phyloP scores from a whole-genome alignment of 1,140 invertebrate species.

The Dreissena rostriformis region DNA sequence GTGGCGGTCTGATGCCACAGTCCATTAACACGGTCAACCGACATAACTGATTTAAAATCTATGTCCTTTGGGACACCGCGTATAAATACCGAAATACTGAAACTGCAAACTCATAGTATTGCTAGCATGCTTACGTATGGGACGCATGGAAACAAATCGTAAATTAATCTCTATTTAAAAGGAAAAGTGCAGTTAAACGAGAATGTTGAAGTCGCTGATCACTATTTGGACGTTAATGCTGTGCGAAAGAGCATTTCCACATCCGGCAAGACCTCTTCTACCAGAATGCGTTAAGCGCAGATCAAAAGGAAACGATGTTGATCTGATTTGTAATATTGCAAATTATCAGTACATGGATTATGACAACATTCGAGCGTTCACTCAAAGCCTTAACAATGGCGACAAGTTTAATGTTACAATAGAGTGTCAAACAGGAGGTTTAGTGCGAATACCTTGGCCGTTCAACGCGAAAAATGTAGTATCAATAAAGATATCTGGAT shows the following conservation, averaged over 20 bases:
- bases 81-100: no score
- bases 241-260: neutral
- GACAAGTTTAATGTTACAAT: constrained; percentile 33
- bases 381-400: neutral
- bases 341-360: constrained; percentile 34
- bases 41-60: no score
- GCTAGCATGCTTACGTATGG: no score
- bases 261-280: constrained; percentile 20
- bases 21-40: no score
- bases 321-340: constrained; percentile 9
- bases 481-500: constrained; percentile 18
- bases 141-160: no score
- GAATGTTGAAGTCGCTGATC: no score
- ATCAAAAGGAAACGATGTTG: neutral
- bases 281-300: constrained; percentile 16
- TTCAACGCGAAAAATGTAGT: constrained; percentile 33
- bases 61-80: no score
- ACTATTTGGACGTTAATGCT: no score
- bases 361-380: constrained; percentile 21
- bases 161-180: no score
- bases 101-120: no score
- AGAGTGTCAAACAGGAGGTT: constrained; percentile 28
- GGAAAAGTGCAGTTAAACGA: no score
- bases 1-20: no score
- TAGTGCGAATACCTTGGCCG: constrained; percentile 39